These are phyloP conservation scores for Bombus vancouverensis DNA, from an alignment of 1,140 invertebrate genomes.

Conservation along the genomic window DNA sequence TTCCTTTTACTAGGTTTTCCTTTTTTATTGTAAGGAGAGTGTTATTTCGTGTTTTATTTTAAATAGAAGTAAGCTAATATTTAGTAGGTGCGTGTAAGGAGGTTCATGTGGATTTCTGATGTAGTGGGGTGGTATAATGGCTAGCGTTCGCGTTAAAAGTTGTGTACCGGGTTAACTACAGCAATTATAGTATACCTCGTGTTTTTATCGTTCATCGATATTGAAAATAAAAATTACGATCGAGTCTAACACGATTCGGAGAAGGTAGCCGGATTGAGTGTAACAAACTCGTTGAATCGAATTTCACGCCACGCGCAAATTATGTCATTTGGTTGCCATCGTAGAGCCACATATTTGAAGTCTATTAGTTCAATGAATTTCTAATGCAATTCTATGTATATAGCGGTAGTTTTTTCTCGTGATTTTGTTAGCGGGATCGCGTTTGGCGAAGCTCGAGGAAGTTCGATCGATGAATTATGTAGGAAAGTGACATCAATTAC, in stretches of 20 bases:
- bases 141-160: not conserved
- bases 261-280: not conserved
- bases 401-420: not conserved
- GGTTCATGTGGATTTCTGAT: not conserved
- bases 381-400: not conserved
- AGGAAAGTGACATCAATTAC: slow-evolving; percentile 13
- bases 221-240: not conserved
- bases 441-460: not conserved
- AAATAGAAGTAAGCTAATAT: not conserved
- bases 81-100: not conserved
- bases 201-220: not conserved
- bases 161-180: not conserved
- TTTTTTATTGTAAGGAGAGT: not conserved
- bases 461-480: not conserved
- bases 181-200: not conserved
- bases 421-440: not conserved
- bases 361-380: not conserved
- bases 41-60: not conserved
- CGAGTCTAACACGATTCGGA: not conserved
- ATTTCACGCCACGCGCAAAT: not conserved
- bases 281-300: not conserved
- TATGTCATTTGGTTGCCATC: not conserved
- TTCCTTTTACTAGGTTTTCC: not conserved
- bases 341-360: not conserved
- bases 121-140: not conserved